A percentile compares a stretch with the other conserved stretches of the same genome.
phyloP scores from a whole-genome alignment of 1,140 invertebrate species.

The Ostrea denselamellosa region DNA sequence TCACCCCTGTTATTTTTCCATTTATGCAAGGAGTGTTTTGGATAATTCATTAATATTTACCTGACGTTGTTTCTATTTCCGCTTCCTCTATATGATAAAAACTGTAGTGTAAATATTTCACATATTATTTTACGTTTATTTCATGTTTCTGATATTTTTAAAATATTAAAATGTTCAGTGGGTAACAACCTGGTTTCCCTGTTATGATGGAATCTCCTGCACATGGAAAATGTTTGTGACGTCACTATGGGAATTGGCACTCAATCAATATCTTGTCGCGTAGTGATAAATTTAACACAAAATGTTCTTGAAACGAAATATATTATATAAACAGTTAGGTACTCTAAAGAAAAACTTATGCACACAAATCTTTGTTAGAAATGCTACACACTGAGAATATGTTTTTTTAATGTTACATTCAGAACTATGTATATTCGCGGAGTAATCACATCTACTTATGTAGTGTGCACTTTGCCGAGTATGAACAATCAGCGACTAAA shows the following conservation, averaged over 20 bases:
- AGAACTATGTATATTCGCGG: conserved; percentile 14
- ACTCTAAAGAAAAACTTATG: not conserved
- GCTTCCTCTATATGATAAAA: not conserved
- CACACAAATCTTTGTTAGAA: not conserved
- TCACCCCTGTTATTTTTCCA: not conserved
- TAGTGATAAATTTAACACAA: conserved; percentile 1
- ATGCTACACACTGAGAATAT: not conserved
- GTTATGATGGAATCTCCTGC: not conserved
- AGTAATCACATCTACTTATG: conserved; percentile 24
- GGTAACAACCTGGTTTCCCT: not conserved
- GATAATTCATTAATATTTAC: not conserved
- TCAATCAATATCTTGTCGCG: conserved; percentile 29
- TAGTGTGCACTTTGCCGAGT: conserved; percentile 7
- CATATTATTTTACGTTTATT: too few relatives aligned
- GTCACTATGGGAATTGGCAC: conserved; percentile 37
- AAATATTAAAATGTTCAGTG: not conserved
- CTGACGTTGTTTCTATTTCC: not conserved
- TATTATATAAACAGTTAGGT: not conserved
- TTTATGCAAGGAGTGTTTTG: not conserved
- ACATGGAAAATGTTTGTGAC: conserved; percentile 39
- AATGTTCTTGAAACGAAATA: not conserved
- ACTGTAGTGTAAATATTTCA: not conserved
- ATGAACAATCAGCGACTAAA: conserved; percentile 38
- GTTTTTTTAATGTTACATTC: not conserved
- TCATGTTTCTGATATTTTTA: too few relatives aligned